Percentiles rank a stretch among this genome's conserved stretches.
These are phyloP conservation scores for Chionodraco myersi DNA, from an alignment of 2,113 vertebrate species.

Conservation along the genomic window DNA sequence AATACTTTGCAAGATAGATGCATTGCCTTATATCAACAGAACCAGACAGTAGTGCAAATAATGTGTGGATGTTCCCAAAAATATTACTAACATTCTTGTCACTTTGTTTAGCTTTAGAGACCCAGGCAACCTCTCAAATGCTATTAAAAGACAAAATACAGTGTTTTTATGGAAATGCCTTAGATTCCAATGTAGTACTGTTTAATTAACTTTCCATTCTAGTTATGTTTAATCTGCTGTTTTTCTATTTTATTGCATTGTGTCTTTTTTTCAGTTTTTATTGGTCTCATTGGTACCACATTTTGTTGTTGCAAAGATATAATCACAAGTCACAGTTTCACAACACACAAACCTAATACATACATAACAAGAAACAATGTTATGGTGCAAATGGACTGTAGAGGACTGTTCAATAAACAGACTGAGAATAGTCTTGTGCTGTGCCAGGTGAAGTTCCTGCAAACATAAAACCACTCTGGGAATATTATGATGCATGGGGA, in stretches of 20 bases:
- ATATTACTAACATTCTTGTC: conserved; percentile 34
- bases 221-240: background rate
- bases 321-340: background rate
- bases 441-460: conserved; percentile 2
- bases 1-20: conserved; percentile 51
- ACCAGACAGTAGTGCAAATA: conserved; percentile 33
- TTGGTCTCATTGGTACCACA: background rate
- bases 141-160: background rate
- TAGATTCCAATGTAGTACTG: background rate
- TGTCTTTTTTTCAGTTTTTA: background rate
- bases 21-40: conserved; percentile 42
- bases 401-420: conserved; percentile 4
- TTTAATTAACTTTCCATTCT: background rate
- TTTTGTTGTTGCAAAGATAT: background rate
- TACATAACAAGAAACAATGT: background rate
- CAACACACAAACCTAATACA: background rate
- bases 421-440: conserved; percentile 8
- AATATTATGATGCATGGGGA: conserved; percentile 23
- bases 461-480: conserved; percentile 28
- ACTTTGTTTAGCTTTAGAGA: conserved; percentile 35
- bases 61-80: conserved; percentile 43
- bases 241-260: background rate
- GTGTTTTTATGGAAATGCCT: background rate
- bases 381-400: background rate
- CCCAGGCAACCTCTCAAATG: conserved; percentile 17